Base-by-base conservation (phyloP, 2,888 invertebrate genomes). In the Trichopoda pennipes region DNA sequence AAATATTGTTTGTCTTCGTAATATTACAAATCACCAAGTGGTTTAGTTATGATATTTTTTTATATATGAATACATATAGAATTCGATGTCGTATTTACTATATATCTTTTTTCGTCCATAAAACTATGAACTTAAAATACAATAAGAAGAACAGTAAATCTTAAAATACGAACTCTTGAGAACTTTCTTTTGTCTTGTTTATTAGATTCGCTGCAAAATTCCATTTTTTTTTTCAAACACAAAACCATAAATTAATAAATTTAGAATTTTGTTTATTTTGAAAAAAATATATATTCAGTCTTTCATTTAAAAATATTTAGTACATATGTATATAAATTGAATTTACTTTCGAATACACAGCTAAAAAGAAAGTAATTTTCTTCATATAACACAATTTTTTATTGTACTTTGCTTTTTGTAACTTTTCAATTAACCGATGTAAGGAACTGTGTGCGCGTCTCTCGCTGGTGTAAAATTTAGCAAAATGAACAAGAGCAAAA, bases 1-100 rank as follows among this genome's bases (percentile, higher is more conserved):
- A 64, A 51, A 61, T 49, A 61, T 72, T 44, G 38, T 78, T 72
- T 72, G 51, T 80, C 58, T 68, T 68, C 44, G 42, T 80, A 70
- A 69, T 69, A 56, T 74, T 47, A 74, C 12, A 61, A 80, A 72
- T 68, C 78, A 81, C 81, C 55, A 64, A 78, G 73, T 81, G 81
- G 56, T 81, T 69, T 53, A 64, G 51, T 53, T 77, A 64, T 56
- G 44, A 63, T 78, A 74, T 74, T 78, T 81, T 78, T 63, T 63
- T 63, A 69, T 69, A 32, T n/a, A 66, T 55, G 68, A 63, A 74
- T 19, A 28, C 38, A 51, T 23, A 23, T 53, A 42, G 17, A 75
- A 42, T 58, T 44, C 23, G 35, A 49, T 58, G 10, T 17, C 14
- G 17, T 61, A 51, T 60, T 51, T 49, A 61, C 9, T 44, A 17